These are phyloP conservation scores for Miichthys miiuy DNA, from an alignment of 2,797 vertebrate genomes.

Conservation along the genomic window DNA sequence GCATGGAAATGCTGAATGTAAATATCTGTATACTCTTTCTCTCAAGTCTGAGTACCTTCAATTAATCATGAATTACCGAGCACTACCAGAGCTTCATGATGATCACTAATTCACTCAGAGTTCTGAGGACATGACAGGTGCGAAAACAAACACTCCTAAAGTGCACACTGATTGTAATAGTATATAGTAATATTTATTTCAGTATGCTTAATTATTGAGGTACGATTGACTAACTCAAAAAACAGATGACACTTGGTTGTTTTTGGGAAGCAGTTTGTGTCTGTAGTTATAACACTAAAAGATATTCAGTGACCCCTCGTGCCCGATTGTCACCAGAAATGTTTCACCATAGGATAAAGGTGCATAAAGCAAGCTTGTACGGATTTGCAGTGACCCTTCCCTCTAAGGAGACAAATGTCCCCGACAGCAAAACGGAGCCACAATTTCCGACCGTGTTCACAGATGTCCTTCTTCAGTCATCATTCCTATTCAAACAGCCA, in stretches of 20 bases:
- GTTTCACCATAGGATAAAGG: too few species aligned
- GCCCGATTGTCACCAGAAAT: too few species aligned
- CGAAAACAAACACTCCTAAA: neutral
- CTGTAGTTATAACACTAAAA: neutral
- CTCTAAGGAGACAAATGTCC: too few species aligned
- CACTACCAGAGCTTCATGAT: neutral
- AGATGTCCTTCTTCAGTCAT: too few species aligned
- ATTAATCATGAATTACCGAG: neutral
- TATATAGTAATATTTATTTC: neutral
- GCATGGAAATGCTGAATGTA: neutral
- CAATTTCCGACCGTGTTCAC: too few species aligned
- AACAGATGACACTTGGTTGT: neutral
- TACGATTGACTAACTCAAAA: neutral
- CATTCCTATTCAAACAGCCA: too few species aligned
- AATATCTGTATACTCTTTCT: neutral
- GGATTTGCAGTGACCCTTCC: too few species aligned
- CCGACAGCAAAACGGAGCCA: too few species aligned
- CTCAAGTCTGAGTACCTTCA: neutral
- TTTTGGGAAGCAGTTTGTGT: neutral
- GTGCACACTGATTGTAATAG: too few species aligned
- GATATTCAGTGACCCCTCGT: neutral
- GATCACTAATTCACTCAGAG: neutral
- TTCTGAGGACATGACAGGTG: neutral
- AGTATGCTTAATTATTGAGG: neutral
- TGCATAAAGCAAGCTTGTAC: too few species aligned